A percentile compares a stretch with the other conserved stretches of the same genome.
These are phyloP conservation scores for Epinotia nisella DNA, from an alignment of 2,888 invertebrate genomes.

Conservation along the genomic window DNA sequence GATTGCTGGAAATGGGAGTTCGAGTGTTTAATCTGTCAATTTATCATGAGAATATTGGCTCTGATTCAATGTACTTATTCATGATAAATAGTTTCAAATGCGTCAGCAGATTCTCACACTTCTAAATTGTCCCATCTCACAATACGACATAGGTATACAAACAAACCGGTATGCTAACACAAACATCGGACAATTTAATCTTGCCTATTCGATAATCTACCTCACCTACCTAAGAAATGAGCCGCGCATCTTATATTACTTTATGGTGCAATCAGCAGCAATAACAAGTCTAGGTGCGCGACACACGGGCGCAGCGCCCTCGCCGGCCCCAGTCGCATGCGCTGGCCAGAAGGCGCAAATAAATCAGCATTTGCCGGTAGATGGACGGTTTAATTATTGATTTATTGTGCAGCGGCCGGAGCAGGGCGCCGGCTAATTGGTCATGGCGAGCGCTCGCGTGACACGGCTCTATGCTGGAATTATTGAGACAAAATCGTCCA, in stretches of 20 bases:
- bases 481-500: conserved; percentile 78
- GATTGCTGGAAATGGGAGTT: conserved; percentile 61
- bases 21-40: conserved; percentile 58
- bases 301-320: conserved; percentile 55
- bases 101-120: conserved; percentile 61
- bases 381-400: conserved; percentile 84
- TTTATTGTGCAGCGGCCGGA: conserved; percentile 73
- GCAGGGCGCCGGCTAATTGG: conserved; percentile 80
- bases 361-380: conserved; percentile 82
- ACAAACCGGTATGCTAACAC: conserved; percentile 44
- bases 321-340: conserved; percentile 54
- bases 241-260: conserved; percentile 51
- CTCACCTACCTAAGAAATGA: conserved; percentile 44
- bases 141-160: conserved; percentile 39
- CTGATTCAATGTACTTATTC: conserved; percentile 49
- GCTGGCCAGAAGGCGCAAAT: conserved; percentile 71
- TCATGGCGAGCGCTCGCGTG: conserved; percentile 76
- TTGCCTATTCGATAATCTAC: conserved; percentile 39
- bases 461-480: conserved; percentile 70
- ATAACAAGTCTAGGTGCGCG: conserved; percentile 60
- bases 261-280: conserved; percentile 61
- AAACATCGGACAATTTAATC: conserved; percentile 43
- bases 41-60: conserved; percentile 60
- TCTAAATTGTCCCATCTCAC: conserved; percentile 46
- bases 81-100: conserved; percentile 59